phyloP scores from a whole-genome alignment of 2,888 invertebrate genomes.

The Euphydryas editha region DNA sequence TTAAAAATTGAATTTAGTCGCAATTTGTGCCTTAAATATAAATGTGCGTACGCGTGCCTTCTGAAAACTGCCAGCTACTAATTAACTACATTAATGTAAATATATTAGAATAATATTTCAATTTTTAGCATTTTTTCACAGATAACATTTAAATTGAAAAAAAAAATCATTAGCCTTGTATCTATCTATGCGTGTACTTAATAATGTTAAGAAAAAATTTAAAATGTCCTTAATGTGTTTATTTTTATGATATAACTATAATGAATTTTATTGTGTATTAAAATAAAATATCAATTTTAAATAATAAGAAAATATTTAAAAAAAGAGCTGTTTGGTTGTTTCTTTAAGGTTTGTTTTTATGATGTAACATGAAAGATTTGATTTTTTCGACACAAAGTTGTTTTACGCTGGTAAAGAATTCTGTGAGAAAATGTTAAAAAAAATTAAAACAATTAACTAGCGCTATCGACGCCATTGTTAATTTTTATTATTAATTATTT shows the following conservation, averaged over 20 bases:
- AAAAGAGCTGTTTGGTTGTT: no score
- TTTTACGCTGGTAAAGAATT: conserved; percentile 36
- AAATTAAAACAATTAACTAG: conserved; percentile 34
- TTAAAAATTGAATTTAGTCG: conserved; percentile 13
- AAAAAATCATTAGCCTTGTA: conserved; percentile 34
- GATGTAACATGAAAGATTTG: no score
- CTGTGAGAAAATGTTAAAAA: conserved; percentile 61
- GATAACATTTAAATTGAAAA: conserved; percentile 43
- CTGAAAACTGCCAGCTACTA: conserved; percentile 77
- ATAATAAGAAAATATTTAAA: no score
- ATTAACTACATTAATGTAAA: conserved; percentile 68
- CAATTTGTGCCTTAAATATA: conserved; percentile 23
- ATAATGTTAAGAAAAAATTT: conserved; percentile 48
- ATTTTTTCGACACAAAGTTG: no score
- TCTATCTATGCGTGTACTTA: conserved; percentile 46
- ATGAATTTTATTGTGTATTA: background rate
- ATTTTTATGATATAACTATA: background rate
- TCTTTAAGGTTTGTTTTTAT: no score
- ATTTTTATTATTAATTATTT: conserved; percentile 55
- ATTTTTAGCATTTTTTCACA: conserved; percentile 62
- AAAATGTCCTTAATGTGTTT: background rate
- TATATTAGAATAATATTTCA: conserved; percentile 53
- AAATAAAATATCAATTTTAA: no score
- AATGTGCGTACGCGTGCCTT: conserved; percentile 62
- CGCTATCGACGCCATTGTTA: conserved; percentile 61